Evolutionary conservation across 2,888 invertebrate species (phyloP), one percentile per base, ranked within the genome.

Genomic region (Aethes cnicana): DNA sequence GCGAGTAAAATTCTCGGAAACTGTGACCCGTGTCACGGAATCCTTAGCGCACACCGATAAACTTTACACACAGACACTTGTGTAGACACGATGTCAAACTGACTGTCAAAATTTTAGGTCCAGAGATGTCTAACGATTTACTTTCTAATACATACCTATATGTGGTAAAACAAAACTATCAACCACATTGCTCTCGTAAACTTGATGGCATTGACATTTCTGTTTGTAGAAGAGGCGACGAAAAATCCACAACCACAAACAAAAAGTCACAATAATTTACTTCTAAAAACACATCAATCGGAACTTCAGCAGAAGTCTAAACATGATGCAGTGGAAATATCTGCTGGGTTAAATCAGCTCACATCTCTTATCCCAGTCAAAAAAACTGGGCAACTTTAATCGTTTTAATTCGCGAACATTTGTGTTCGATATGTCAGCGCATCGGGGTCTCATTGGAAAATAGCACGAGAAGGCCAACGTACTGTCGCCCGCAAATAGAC

Each of bases 1-100:
- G 85, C 87, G 78, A 85, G 80, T 78, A 78, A 81, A 77, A 81
- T 89, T 89, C 89, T 87, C 72, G 80, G 89, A 89, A 89, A 88
- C 78, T 78, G 87, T 88, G 89, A 89, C 87, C 89, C 79, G 82
- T 88, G 89, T 88, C 89, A 88, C 83, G 89, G 90, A 89, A 89
- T 88, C 89, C 88, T 89, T 87, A 71, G 63, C 74, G 64, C 83
- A 81, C 82, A 84, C 79, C 76, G 60, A 61, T 48, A 54, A 63
- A 65, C 43, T 16, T 36, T 57, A 47, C 56, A 48, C 59, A 68
- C 73, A 71, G 68, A 67, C 66, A 64, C 64, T 48, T 47, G 53
- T 55, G 39, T 41, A 52, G 55, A 33, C 4, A 26, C 11, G 8
- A 21, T 36, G 43, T 44, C 37, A 37, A 47, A 37, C 28, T 25